Evolutionary conservation across 2,113 vertebrate species (phyloP).

Genomic region (Cyanoliseus patagonus): DNA sequence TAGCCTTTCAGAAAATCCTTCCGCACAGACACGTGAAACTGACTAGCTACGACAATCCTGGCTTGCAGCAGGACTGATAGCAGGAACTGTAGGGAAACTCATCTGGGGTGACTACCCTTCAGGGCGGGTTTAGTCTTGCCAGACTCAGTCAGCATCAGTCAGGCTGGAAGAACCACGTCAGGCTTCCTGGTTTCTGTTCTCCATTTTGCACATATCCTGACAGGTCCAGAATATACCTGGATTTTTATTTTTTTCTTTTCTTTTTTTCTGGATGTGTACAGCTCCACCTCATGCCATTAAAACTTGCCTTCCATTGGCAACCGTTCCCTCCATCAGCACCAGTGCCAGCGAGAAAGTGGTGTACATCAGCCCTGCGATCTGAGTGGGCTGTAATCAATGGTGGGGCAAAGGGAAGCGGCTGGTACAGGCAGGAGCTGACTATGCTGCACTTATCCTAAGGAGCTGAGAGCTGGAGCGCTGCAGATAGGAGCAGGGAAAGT

Average conservation of each 20-base stretch:
- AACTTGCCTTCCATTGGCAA: neutral
- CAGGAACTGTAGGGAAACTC: neutral
- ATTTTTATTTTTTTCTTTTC: neutral
- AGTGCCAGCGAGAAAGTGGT: neutral
- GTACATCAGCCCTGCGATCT: neutral
- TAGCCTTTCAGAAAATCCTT: neutral
- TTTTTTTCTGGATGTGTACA: neutral
- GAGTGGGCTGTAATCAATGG: neutral
- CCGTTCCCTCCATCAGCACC: neutral
- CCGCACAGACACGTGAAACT: neutral
- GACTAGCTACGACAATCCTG: neutral
- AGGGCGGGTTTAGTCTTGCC: neutral
- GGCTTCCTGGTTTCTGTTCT: neutral
- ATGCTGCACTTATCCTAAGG: neutral
- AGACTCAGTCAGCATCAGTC: neutral
- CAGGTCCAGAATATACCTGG: neutral
- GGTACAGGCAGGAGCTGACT: conserved; percentile 29
- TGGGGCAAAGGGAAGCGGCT: neutral
- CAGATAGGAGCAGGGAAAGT: conserved; percentile 23
- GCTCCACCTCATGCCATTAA: neutral
- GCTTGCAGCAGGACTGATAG: neutral
- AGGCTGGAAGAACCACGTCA: neutral
- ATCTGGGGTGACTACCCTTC: neutral
- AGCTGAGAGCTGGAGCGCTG: neutral
- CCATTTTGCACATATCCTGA: neutral